A percentile compares a stretch with the other conserved stretches of the same genome.
These are phyloP conservation scores for Nasonia longicornis DNA, from an alignment of 1,140 invertebrate species.

Conservation along the genomic window DNA sequence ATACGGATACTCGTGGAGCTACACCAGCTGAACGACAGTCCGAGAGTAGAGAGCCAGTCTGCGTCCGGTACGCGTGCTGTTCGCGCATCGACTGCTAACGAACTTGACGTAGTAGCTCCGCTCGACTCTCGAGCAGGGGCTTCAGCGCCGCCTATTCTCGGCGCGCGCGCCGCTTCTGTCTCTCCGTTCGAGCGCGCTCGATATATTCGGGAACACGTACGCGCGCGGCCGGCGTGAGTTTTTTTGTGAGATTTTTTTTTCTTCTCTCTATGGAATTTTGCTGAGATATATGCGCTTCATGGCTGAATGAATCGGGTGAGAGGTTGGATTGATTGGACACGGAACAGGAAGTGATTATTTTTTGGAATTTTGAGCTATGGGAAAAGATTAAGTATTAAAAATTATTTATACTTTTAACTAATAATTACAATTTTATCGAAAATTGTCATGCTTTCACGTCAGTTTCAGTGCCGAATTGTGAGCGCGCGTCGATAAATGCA, in stretches of 20 bases:
- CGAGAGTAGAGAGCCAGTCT: background rate
- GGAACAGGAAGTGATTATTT: background rate
- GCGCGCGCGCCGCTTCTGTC: conserved; percentile 1
- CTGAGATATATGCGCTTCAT: background rate
- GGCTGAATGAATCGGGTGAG: background rate
- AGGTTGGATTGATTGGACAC: background rate
- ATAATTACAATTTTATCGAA: too few relatives aligned
- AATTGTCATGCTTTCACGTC: too few relatives aligned
- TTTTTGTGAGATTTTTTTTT: background rate
- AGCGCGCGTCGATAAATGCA: too few relatives aligned
- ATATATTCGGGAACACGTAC: background rate
- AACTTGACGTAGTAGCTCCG: conserved; percentile 57
- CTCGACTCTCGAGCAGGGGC: conserved; percentile 51
- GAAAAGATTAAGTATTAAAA: too few relatives aligned
- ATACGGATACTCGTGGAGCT: too few relatives aligned
- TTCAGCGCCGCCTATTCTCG: conserved; percentile 50
- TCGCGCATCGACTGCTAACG: conserved; percentile 68
- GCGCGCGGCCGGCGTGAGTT: background rate
- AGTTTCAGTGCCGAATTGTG: too few relatives aligned
- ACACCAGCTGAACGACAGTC: conserved; percentile 27
- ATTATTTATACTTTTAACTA: too few relatives aligned
- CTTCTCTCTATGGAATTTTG: background rate
- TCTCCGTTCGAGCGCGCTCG: background rate
- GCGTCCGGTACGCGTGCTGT: conserved; percentile 64
- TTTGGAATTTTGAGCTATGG: too few relatives aligned